Evolutionary conservation across 2,888 invertebrate genomes (phyloP).

Genomic region (Idaea dimidiata): DNA sequence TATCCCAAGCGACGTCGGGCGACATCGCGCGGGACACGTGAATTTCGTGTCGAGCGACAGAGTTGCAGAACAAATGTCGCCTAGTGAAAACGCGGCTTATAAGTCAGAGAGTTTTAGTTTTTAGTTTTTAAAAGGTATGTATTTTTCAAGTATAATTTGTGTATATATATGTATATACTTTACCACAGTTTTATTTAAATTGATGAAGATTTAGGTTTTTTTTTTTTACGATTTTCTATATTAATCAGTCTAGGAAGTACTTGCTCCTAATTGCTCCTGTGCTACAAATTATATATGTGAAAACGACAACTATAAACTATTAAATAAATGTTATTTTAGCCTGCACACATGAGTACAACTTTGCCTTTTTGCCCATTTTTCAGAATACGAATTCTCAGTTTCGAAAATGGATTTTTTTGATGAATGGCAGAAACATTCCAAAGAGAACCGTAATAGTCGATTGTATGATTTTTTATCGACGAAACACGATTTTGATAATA

Average conservation of each 20-base stretch:
- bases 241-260: background rate
- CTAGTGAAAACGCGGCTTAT: too few relatives aligned
- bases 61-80: too few relatives aligned
- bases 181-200: background rate
- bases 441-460: conserved; percentile 6
- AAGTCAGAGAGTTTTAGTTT: too few relatives aligned
- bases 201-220: conserved; percentile 3
- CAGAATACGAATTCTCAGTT: conserved; percentile 9
- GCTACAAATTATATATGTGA: conserved; percentile 4
- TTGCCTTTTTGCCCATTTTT: conserved; percentile 5
- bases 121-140: background rate
- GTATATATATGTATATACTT: background rate
- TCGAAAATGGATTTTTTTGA: conserved; percentile 9
- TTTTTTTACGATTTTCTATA: conserved; percentile 2
- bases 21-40: too few relatives aligned
- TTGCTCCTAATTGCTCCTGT: conserved; percentile 2
- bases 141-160: conserved; percentile 1
- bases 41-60: too few relatives aligned
- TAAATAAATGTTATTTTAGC: conserved; percentile 7
- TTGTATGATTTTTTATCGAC: conserved; percentile 3
- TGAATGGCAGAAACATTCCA: conserved; percentile 10
- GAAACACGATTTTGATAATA: background rate
- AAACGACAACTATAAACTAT: conserved; percentile 5
- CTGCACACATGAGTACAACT: conserved; percentile 6
- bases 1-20: too few relatives aligned